Evolutionary conservation across 2,888 invertebrate species (phyloP).

Genomic region (Dryobotodes eremita): DNA sequence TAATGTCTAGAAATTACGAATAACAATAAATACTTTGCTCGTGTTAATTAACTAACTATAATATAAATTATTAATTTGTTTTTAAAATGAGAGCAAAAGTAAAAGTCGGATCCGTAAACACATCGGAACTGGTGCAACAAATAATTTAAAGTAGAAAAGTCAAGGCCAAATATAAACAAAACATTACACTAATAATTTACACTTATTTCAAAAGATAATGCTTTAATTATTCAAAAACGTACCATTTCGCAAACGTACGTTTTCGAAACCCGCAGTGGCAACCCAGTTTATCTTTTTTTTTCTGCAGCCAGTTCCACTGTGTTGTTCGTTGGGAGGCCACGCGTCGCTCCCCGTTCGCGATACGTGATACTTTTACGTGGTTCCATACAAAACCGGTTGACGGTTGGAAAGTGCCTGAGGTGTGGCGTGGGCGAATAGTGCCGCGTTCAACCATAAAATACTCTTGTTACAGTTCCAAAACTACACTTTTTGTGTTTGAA

Average conservation of each 20-base stretch:
- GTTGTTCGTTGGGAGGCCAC: slow-evolving; percentile 71
- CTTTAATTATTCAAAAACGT: slow-evolving; percentile 35
- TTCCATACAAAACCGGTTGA: slow-evolving; percentile 86
- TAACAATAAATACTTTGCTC: not conserved
- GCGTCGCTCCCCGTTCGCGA: slow-evolving; percentile 69
- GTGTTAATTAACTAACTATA: not conserved
- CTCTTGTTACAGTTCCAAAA: slow-evolving; percentile 71
- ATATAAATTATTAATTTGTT: no score
- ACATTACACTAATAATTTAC: slow-evolving; percentile 16
- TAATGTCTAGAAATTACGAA: not conserved
- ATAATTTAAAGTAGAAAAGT: slow-evolving; percentile 8
- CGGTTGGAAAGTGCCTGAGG: slow-evolving; percentile 88
- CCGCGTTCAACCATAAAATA: slow-evolving; percentile 83
- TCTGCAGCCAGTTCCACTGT: slow-evolving; percentile 76
- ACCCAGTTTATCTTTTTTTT: slow-evolving; percentile 78
- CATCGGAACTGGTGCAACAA: slow-evolving; percentile 36
- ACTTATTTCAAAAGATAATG: slow-evolving; percentile 36
- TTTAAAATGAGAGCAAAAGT: slow-evolving; percentile 30
- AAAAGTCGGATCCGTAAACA: slow-evolving; percentile 22
- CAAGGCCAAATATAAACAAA: slow-evolving; percentile 37
- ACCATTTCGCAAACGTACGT: slow-evolving; percentile 55
- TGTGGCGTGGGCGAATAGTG: slow-evolving; percentile 86
- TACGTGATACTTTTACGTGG: slow-evolving; percentile 85
- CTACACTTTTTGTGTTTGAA: slow-evolving; percentile 75
- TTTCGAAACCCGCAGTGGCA: slow-evolving; percentile 71